Percentiles rank a stretch among this genome's conserved stretches.
Conservation (phyloP, 2,113 vertebrate genomes). For the Perca flavescens region DNA sequence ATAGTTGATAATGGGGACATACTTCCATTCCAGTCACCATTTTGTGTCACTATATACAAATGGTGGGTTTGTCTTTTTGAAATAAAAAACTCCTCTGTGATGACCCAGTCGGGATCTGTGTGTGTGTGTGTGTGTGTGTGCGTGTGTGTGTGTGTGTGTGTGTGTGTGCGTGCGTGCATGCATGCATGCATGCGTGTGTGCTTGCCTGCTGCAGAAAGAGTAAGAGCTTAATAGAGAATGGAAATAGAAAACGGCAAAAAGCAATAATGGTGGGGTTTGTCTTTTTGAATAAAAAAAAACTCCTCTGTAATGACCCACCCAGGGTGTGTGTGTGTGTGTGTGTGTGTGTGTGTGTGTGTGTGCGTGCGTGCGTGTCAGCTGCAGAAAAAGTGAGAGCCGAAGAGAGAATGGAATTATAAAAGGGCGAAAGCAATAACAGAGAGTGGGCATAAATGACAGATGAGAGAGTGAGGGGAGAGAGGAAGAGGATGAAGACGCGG, state of each 20-base stretch:
- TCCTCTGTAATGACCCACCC: conserved; percentile 12
- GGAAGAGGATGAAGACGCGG: conserved; percentile 30
- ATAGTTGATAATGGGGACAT: conserved; percentile 6
- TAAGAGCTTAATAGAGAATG: conserved; percentile 5
- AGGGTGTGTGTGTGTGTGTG: background rate
- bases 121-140: background rate
- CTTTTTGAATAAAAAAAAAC: background rate
- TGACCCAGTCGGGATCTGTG: background rate
- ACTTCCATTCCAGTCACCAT: background rate
- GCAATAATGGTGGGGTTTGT: conserved; percentile 1
- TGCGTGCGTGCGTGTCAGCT: conserved; percentile 8
- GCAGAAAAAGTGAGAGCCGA: conserved; percentile 9
- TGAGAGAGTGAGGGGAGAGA: background rate
- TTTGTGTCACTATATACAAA: conserved; percentile 2
- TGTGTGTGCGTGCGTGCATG: background rate
- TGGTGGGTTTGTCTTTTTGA: background rate
- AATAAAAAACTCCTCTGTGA: background rate
- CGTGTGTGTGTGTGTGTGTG: background rate
- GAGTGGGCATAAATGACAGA: conserved; percentile 28
- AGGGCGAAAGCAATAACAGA: conserved; percentile 25
- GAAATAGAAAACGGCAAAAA: conserved; percentile 24
- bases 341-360: background rate
- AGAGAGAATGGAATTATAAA: conserved; percentile 24
- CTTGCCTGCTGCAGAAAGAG: conserved; percentile 4
- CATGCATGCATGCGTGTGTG: background rate